phyloP scores from a whole-genome alignment of 2,113 vertebrate species.

The Solenodon paradoxus region DNA sequence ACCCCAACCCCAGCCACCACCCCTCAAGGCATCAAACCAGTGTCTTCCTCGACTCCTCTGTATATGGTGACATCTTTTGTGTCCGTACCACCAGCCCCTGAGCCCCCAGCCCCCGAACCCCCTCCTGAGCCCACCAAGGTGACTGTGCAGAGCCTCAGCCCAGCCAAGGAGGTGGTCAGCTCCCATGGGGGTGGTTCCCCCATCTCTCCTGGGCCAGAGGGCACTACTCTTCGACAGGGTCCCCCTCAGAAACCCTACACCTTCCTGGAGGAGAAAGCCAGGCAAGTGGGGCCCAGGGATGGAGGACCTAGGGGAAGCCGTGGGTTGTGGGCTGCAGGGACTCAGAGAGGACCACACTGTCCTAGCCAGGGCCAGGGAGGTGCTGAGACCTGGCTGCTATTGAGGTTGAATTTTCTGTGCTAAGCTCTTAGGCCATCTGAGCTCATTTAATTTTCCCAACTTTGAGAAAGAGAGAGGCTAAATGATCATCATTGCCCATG shows the following conservation, averaged over 20 bases:
- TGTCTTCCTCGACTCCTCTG: constrained; percentile 55
- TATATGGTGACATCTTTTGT: constrained; percentile 86
- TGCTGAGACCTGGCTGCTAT: not conserved
- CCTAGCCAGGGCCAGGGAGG: not conserved
- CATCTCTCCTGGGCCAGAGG: constrained; percentile 66
- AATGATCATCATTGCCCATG: not conserved
- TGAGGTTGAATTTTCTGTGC: not conserved
- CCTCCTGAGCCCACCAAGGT: constrained; percentile 46
- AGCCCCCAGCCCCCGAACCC: constrained; percentile 60
- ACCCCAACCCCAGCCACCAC: constrained; percentile 45
- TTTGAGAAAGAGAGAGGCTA: not conserved
- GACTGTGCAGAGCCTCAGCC: constrained; percentile 55
- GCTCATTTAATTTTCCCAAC: not conserved
- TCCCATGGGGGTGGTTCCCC: constrained; percentile 80
- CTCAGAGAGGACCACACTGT: not conserved
- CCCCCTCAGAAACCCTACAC: constrained; percentile 98
- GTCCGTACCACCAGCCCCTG: constrained; percentile 78
- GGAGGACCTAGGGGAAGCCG: too few relatives aligned
- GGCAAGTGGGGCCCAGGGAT: constrained; percentile 82
- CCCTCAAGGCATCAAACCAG: constrained; percentile 58
- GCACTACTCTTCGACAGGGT: constrained; percentile 89
- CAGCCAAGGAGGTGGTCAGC: constrained; percentile 83
- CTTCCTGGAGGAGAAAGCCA: constrained; percentile 98
- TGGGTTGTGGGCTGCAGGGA: not conserved
- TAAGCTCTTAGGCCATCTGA: not conserved